Evolutionary conservation across 2,888 invertebrate species (phyloP), one percentile per base, ranked within the genome.

Genomic region (Chrysolina oricalcia): DNA sequence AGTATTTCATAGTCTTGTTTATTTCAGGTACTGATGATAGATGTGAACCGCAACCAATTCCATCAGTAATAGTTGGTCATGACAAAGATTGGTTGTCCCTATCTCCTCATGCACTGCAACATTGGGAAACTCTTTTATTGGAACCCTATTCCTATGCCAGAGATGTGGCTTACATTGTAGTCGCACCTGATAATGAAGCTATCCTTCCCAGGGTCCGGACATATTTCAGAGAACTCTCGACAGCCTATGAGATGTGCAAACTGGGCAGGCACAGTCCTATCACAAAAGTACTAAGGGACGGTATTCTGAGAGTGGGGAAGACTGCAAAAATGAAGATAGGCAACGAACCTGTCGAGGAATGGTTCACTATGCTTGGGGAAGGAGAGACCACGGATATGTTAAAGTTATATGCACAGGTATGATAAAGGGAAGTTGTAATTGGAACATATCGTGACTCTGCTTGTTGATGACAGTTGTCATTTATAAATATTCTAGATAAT

Each of bases 41-140:
- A 79, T 98, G 97, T 90, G 98, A 98, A 87, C 98, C 98, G 46
- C 98, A 98, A 89, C 98, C 98, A 0, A 97, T 98, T 84, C 98
- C 98, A 23, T 95, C 97, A 5, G 91, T 98, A 63, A 93, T 98
- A 72, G 97, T 98, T 53, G 98, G 98, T 0, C 96, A 96, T 89
- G 98, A 98, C 86, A 95, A 96, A 84, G 98, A 99, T 87, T 97
- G 98, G 96, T 90, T 98, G 63, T 94, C 97, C 8, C 90, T 98
- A 53, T 96, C 98, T n/a, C 98, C 98, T 0, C 96, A 97, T 87
- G 96, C 98, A 66, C 91, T 98, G 56, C 94, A 96, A 76, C 97
- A 96, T 87, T 99, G 99, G 99, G 99, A 99, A 88, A 95, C 97
- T 85, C 91, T 99, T n/a, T 90, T 96, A n/a, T 90, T 99, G 13